These are phyloP conservation scores for Pungitius pungitius DNA, from an alignment of 2,113 vertebrate species.

Conservation along the genomic window DNA sequence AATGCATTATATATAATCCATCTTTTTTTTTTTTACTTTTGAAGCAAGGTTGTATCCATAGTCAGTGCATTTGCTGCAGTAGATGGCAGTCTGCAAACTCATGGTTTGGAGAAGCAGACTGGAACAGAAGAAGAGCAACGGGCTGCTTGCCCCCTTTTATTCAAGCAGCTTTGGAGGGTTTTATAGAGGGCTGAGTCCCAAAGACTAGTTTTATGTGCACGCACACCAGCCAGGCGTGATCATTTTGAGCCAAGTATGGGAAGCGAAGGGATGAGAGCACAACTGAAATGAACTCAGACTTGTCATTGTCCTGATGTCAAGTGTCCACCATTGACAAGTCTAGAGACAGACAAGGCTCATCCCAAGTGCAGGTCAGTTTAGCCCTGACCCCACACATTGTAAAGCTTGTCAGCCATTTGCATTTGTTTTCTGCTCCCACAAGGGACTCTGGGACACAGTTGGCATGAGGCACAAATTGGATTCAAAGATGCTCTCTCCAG, in stretches of 20 bases:
- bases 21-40: no score
- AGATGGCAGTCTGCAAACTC: not conserved
- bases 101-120: not conserved
- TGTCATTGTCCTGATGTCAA: slow-evolving; percentile 23
- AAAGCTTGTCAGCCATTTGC: slow-evolving; percentile 61
- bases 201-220: slow-evolving; percentile 16
- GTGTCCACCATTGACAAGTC: slow-evolving; percentile 25
- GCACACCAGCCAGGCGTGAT: slow-evolving; percentile 27
- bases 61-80: not conserved
- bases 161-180: slow-evolving; percentile 27
- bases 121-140: not conserved
- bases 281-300: slow-evolving; percentile 25
- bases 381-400: slow-evolving; percentile 54
- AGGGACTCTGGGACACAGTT: slow-evolving; percentile 78
- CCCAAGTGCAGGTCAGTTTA: slow-evolving; percentile 48
- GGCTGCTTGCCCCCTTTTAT: slow-evolving; percentile 4
- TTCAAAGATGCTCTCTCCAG: slow-evolving; percentile 81
- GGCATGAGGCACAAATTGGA: slow-evolving; percentile 79
- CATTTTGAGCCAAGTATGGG: slow-evolving; percentile 30
- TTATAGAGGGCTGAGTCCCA: not conserved
- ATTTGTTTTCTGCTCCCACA: slow-evolving; percentile 61
- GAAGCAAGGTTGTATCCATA: not conserved
- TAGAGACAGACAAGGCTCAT: slow-evolving; percentile 24
- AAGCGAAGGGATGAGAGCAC: slow-evolving; percentile 5
- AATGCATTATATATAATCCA: not conserved